Base-by-base conservation (phyloP, 2,797 vertebrate species). In the Chelmon rostratus region DNA sequence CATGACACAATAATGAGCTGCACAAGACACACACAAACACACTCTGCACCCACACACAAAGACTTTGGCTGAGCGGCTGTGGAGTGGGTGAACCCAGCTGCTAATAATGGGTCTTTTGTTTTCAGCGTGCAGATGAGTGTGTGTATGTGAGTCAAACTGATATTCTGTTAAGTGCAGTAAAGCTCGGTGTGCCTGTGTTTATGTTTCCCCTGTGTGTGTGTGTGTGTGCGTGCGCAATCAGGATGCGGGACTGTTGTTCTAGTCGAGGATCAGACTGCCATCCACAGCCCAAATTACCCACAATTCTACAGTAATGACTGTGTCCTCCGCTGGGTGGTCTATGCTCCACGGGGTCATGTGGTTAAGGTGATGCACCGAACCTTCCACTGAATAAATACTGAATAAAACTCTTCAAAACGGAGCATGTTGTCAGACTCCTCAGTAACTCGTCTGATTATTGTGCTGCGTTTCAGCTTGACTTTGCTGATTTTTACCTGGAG, bases 401-500 rank as follows among this genome's bases (percentile, higher is more conserved):
- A 21, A 33, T 15, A 7, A 16, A 37, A 21, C 6, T 10, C 28
- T 38, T 42, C 15, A 49, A 19, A 53, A 38, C 2, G 0, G 49
- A 50, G 18, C 1, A 21, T 47, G n/a, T 19, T 28, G 13, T 64
- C 2, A 40, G 42, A 56, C 35, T 10, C 21, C 28, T 15, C 12
- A 16, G 8, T n/a, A 42, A 3, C 44, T 49, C 2, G 5, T 18
- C 11, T 67, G 11, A 65, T 40, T 2, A 0, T n/a, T 33, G 35
- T 80, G 38, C 63, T 78, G 35, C 65, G 8, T 73, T 70, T 37
- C 92, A 98, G 96, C 92, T 98, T 16, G 94, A 93, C 23, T 97
- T 97, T 83, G 81, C 93, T n/a, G 93, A 92, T 53, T 95, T 98
- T 87, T 89, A 96, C 78, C 64, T 96, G 88, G 96, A 98, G 84